Evolutionary conservation across 2,888 invertebrate genomes (phyloP), one percentile per base, ranked within the genome.

Genomic region (Volucella zonaria): DNA sequence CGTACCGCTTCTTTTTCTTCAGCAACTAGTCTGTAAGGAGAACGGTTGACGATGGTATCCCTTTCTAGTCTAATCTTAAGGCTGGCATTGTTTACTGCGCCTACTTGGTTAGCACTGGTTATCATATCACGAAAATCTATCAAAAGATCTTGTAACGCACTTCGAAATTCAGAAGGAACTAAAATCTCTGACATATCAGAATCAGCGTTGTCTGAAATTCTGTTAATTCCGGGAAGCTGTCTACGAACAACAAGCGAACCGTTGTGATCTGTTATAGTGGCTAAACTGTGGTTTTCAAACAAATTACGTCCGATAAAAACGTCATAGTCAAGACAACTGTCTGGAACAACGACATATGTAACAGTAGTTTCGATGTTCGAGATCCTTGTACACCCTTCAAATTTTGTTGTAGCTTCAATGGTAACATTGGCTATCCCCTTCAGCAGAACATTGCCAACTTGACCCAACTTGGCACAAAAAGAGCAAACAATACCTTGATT

Each of bases 21-120:
- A 15, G 54, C 45, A 43, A 43, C 67, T 42, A 54, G 18, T 23
- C 54, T 18, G 42, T 67, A 67, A 18, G 67, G n/a, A n/a, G n/a
- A n/a, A n/a, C n/a, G n/a, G n/a, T n/a, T n/a, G n/a, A n/a, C n/a
- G n/a, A n/a, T n/a, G n/a, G n/a, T n/a, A n/a, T n/a, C n/a, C n/a
- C n/a, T n/a, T n/a, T n/a, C n/a, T n/a, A n/a, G n/a, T n/a, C 38
- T 71, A 38, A 71, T 71, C 40, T 71, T 61, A 10, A 71, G 71
- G 51, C 56, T 59, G 3, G 18, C 43, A 49, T 67, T 71, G 12
- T 51, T 51, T 8, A 59, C 58, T 51, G 71, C 59, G n/a, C 59
- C 51, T 9, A 59, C 51, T 71, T 71, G 59, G 38, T 71, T 51
- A 8, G 51, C 59, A 59, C 49, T 59, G 1, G 64, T 40, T 74